phyloP scores from a whole-genome alignment of 1,140 invertebrate species.

The Andricus grossulariae region DNA sequence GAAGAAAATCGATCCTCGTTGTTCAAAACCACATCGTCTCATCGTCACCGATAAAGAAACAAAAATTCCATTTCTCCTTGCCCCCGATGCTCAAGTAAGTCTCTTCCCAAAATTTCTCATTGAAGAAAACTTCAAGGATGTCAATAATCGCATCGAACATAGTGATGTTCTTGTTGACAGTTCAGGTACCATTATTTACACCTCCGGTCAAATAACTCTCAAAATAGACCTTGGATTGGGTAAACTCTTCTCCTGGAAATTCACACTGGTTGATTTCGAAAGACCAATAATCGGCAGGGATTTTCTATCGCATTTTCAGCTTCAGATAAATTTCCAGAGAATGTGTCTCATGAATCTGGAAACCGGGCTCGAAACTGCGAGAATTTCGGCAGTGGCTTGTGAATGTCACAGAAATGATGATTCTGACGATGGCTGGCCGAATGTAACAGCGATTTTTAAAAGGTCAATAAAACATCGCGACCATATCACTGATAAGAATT shows the following conservation, averaged over 20 bases:
- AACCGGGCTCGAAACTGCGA: background rate
- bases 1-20: background rate
- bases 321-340: background rate
- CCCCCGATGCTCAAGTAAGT: background rate
- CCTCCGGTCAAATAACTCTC: background rate
- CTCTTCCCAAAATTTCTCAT: background rate
- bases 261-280: background rate
- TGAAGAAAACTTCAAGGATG: background rate
- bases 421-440: background rate
- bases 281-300: background rate
- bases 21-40: constrained; percentile 14
- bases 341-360: background rate
- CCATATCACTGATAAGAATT: background rate
- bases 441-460: background rate
- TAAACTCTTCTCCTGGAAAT: background rate
- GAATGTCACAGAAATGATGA: background rate
- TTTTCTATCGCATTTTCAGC: background rate
- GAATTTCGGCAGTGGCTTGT: background rate
- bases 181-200: background rate
- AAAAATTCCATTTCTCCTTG: background rate
- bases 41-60: background rate
- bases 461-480: background rate
- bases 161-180: background rate
- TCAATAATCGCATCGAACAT: background rate
- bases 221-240: constrained; percentile 3